These are phyloP conservation scores for Cepphus grylle DNA, from an alignment of 2,113 vertebrate genomes.

Conservation along the genomic window DNA sequence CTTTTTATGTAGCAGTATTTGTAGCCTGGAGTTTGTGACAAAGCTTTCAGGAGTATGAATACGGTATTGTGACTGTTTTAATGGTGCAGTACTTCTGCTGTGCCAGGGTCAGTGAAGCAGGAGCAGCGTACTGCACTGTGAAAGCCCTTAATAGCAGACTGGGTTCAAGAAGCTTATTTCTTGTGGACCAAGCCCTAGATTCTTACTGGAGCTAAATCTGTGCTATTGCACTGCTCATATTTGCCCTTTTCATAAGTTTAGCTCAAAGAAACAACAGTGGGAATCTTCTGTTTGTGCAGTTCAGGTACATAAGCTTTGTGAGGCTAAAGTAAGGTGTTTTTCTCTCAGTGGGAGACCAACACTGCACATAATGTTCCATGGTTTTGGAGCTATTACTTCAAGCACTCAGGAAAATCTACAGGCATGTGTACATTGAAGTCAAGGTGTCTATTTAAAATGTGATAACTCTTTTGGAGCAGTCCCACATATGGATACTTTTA, in stretches of 20 bases:
- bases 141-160: neutral
- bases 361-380: neutral
- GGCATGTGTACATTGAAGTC: neutral
- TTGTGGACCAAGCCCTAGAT: neutral
- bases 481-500: neutral
- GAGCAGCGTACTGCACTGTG: neutral
- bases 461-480: neutral
- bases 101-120: neutral
- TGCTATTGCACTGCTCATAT: neutral
- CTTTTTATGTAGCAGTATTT: neutral
- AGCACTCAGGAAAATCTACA: neutral
- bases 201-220: neutral
- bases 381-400: neutral
- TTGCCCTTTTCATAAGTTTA: neutral
- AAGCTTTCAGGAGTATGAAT: neutral
- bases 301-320: neutral
- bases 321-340: neutral
- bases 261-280: neutral
- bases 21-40: neutral
- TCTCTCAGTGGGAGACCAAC: neutral
- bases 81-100: neutral
- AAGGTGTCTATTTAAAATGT: neutral
- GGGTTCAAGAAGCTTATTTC: neutral
- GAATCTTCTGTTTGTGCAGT: neutral
- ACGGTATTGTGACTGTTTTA: neutral